Conservation (phyloP, 2,113 vertebrate genomes). For the Leptodactylus fuscus region DNA sequence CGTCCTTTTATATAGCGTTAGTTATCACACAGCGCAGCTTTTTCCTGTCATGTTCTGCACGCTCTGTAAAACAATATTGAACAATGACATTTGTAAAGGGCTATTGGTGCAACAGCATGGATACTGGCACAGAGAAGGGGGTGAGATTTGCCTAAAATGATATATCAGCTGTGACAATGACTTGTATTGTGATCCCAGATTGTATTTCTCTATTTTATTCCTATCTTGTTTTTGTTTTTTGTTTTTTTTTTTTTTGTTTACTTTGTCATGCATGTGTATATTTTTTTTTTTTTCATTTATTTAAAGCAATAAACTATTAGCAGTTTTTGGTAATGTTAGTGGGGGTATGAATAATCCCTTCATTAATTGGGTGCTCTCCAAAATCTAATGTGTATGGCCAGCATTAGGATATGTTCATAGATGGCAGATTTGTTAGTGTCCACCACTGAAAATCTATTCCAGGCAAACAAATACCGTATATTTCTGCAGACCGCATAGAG, state of each 20-base stretch:
- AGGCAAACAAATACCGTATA: too few relatives aligned
- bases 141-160: background rate
- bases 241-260: background rate
- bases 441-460: too few relatives aligned
- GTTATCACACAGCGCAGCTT: slow-evolving; percentile 48
- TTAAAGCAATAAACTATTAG: too few relatives aligned
- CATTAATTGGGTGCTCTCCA: too few relatives aligned
- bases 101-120: background rate
- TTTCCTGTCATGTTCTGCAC: slow-evolving; percentile 51
- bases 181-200: background rate
- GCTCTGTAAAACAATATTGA: slow-evolving; percentile 33
- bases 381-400: too few relatives aligned
- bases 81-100: slow-evolving; percentile 19
- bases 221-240: background rate
- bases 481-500: too few relatives aligned
- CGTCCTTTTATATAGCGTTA: slow-evolving; percentile 34
- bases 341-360: too few relatives aligned
- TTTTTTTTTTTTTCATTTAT: background rate
- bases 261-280: background rate
- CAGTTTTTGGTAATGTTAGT: too few relatives aligned
- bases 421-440: too few relatives aligned
- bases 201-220: too few relatives aligned
- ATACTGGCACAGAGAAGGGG: background rate
- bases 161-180: background rate
- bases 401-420: too few relatives aligned